Evolutionary conservation across 1,140 invertebrate species (phyloP), one percentile per base, ranked within the genome.

Genomic region (Drosophila leontia): DNA sequence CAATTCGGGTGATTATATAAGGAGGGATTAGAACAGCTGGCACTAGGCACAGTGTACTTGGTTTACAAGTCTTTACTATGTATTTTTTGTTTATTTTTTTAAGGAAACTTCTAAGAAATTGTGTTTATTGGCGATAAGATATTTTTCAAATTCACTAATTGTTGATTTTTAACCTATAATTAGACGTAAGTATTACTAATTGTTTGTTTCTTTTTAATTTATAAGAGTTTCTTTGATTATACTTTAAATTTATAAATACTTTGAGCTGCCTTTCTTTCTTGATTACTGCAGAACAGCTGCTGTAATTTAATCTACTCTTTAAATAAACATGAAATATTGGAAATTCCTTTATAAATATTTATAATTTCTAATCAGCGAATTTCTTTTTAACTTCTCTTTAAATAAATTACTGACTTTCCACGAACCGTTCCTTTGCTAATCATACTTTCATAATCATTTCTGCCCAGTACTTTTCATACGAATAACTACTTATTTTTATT

Each of bases 401-500:
- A 47, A 26, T 45, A 32, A 47, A 32, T 5, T 8, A 19, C 35
- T 4, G 23, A 34, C 57, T 71, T 60, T 42, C 53, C 19, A 11
- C 23, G n/a, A 17, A 15, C 4, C 35, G 2, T 34, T 32, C 13
- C 23, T 9, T 56, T 8, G n/a, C 23, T 45, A 65, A 59, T 64
- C 64, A 55, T 39, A 47, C n/a, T 50, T 65, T 45, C 34, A 6
- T 39, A 58, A 42, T 70, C 17, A 23, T 60, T 64, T 69, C 44
- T 44, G 60, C 7, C 42, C 34, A 45, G 51, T 29, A 69, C 41
- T 63, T 75, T 67, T 37, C 35, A 11, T 13, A 13, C 23, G 35
- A 57, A 57, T 63, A 63, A 63, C 26, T 63, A 58, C 60, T 39
- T 62, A 34, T 51, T 48, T 57, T 47, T 71, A 47, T 56, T 57